Percentiles rank a stretch among this genome's conserved stretches.
Conservation (phyloP, 2,113 vertebrate species). For the Pimephales promelas region DNA sequence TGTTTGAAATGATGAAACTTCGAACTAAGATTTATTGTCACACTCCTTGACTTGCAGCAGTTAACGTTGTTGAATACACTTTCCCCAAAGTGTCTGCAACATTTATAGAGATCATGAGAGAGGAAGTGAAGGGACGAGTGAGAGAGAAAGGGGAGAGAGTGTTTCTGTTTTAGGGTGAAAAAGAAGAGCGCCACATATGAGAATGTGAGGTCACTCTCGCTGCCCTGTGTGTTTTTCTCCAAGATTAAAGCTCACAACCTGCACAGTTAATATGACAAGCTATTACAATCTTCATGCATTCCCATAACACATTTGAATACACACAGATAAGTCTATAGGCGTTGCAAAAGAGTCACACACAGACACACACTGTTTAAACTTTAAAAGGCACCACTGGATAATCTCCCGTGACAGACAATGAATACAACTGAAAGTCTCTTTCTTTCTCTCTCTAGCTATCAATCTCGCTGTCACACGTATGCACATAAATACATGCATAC, state of each 20-base stretch:
- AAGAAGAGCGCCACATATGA: neutral
- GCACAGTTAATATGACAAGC: neutral
- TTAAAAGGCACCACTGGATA: neutral
- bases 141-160: neutral
- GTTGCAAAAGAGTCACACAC: neutral
- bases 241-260: conserved; percentile 13
- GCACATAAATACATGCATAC: conserved; percentile 24
- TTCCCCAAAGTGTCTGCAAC: conserved; percentile 31
- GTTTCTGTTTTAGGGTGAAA: neutral
- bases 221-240: conserved; percentile 11
- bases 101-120: conserved; percentile 48
- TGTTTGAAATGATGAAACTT: neutral
- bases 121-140: conserved; percentile 57
- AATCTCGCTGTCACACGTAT: conserved; percentile 32
- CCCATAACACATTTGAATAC: conserved; percentile 59
- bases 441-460: conserved; percentile 25
- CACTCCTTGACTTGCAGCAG: conserved; percentile 15
- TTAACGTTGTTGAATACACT: neutral
- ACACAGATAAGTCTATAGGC: neutral
- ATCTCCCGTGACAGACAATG: conserved; percentile 27
- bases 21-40: neutral
- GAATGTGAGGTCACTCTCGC: neutral
- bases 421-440: conserved; percentile 7
- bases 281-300: neutral
- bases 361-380: neutral